phyloP scores from a whole-genome alignment of 2,113 vertebrate species.

The Camelus dromedarius region DNA sequence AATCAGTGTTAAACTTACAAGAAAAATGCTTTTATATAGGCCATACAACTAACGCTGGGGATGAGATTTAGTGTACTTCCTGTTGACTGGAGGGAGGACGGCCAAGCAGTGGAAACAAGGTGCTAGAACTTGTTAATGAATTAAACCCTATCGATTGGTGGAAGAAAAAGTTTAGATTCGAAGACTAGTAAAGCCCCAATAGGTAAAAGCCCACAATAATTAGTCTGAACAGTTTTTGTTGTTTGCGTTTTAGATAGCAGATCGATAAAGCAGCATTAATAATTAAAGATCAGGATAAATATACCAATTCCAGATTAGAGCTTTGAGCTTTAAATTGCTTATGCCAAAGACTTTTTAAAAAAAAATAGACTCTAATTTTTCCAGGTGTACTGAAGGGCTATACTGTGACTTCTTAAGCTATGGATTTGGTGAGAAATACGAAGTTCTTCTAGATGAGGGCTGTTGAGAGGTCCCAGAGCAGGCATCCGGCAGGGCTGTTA shows the following conservation, averaged over 20 bases:
- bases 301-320: slow-evolving; percentile 88
- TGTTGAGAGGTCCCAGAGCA: neutral
- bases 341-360: slow-evolving; percentile 77
- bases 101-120: slow-evolving; percentile 44
- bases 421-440: slow-evolving; percentile 81
- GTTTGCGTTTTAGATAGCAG: slow-evolving; percentile 87
- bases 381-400: slow-evolving; percentile 81
- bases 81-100: neutral
- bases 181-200: slow-evolving; percentile 82
- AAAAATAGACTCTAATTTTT: slow-evolving; percentile 73
- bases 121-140: slow-evolving; percentile 83
- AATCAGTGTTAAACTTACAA: slow-evolving; percentile 33
- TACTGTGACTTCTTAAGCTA: slow-evolving; percentile 80
- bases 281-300: slow-evolving; percentile 88
- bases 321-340: slow-evolving; percentile 87
- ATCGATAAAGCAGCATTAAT: slow-evolving; percentile 89
- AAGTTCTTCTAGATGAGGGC: slow-evolving; percentile 55
- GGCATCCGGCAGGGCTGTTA: neutral
- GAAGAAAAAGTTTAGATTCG: slow-evolving; percentile 75
- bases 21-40: neutral
- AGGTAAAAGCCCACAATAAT: slow-evolving; percentile 86
- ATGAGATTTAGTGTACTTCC: slow-evolving; percentile 41
- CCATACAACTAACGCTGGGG: neutral
- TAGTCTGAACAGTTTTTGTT: slow-evolving; percentile 88
- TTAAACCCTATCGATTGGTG: slow-evolving; percentile 83